Base-by-base conservation (phyloP, 2,888 invertebrate genomes). In the Theodoxus fluviatilis region DNA sequence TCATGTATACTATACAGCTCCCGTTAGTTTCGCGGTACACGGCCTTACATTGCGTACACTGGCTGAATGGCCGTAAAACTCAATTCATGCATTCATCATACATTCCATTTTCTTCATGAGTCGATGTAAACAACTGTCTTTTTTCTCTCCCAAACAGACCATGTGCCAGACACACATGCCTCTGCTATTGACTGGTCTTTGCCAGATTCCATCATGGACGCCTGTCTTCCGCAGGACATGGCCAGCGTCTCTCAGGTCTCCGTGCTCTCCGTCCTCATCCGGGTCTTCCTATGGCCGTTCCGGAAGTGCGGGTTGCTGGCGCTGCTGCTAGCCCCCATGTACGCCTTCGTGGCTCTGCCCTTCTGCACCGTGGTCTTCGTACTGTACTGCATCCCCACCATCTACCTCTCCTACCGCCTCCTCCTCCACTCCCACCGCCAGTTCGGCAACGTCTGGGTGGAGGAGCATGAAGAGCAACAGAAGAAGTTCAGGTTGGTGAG, bases 201-300 rank as follows among this genome's bases (percentile, higher is more conserved):
- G n/a, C n/a, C n/a, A n/a, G n/a, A n/a, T n/a, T n/a, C n/a, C n/a
- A n/a, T n/a, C n/a, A n/a, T n/a, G n/a, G n/a, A n/a, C n/a, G n/a
- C n/a, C n/a, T n/a, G n/a, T n/a, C n/a, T n/a, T n/a, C n/a, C n/a
- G n/a, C 78, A 79, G 49, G 85, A 85, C 71, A 80, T 85, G 79
- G 76, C 78, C 59, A 78, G 76, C 55, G 80, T 85, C 4, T 82
- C 83, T 1, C 78, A 83, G 72, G 79, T 83, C 0, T 81, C 79
- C 33, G 82, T 83, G 1, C 69, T 85, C 15, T 79, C 81, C 35
- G 78, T 84, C 28, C 70, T 84, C 15, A 74, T 84, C 1, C 73
- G 80, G n/a, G 77, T 81, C 59, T 70, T 81, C 9, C 72, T 85
- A 31, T 83, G 79, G 80, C 86, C 86, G 0, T 86, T 85, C 74